phyloP scores from a whole-genome alignment of 2,113 vertebrate genomes.

The Ammospiza caudacuta region DNA sequence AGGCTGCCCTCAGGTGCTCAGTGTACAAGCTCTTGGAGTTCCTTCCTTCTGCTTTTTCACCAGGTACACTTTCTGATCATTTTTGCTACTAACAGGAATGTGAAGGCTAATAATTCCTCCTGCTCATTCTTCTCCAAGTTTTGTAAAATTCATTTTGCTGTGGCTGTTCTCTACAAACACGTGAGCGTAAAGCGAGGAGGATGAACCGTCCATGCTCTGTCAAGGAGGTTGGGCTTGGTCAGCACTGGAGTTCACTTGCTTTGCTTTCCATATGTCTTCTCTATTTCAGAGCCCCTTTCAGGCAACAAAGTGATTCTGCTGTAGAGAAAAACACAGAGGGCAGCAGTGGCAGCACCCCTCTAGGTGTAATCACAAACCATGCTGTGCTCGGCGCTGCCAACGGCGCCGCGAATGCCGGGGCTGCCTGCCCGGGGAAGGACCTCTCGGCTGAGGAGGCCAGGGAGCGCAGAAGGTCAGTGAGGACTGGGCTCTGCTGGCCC shows the following conservation, averaged over 20 bases:
- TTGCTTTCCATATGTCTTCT: conserved; percentile 60
- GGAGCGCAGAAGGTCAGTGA: conserved; percentile 77
- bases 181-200: not conserved
- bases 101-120: not conserved
- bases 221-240: not conserved
- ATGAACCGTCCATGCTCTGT: not conserved
- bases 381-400: conserved; percentile 66
- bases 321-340: conserved; percentile 71
- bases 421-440: conserved; percentile 66
- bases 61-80: not conserved
- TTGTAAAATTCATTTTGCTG: not conserved
- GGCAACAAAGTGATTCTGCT: conserved; percentile 68
- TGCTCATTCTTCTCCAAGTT: not conserved
- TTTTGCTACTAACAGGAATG: not conserved
- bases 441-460: conserved; percentile 70
- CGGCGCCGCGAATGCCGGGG: conserved; percentile 40
- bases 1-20: not conserved
- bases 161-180: not conserved
- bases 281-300: conserved; percentile 77
- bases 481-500: not conserved
- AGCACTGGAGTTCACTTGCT: conserved; percentile 43
- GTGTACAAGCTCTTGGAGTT: not conserved
- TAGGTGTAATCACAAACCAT: conserved; percentile 78
- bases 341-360: conserved; percentile 66
- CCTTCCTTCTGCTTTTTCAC: not conserved